Conservation (phyloP, 1,140 invertebrate species). For the Drosophila sulfurigaster region DNA sequence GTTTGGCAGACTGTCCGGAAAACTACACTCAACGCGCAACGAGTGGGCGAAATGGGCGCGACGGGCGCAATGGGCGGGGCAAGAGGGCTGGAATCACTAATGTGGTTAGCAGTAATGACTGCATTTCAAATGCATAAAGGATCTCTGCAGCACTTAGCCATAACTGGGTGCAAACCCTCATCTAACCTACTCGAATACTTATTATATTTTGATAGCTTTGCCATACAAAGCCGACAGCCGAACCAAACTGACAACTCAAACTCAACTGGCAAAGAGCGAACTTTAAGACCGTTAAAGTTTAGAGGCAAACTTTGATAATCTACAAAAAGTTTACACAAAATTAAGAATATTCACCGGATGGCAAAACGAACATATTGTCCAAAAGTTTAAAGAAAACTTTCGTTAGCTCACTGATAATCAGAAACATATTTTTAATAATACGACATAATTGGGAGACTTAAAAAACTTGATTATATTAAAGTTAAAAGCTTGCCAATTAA, state of each 20-base stretch:
- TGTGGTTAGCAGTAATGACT: constrained; percentile 52
- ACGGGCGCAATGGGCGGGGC: background rate
- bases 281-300: constrained; percentile 4
- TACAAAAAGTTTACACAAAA: background rate
- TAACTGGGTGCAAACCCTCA: constrained; percentile 17
- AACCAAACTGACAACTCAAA: constrained; percentile 1
- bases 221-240: background rate
- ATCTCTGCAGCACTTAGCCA: constrained; percentile 41
- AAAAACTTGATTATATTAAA: too few species aligned
- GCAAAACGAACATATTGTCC: background rate
- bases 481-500: too few species aligned
- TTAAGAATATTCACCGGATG: background rate
- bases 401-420: too few species aligned
- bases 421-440: too few species aligned
- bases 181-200: constrained; percentile 8
- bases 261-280: background rate
- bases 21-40: constrained; percentile 6
- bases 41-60: background rate
- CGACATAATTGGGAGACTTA: too few species aligned
- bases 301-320: background rate
- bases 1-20: constrained; percentile 20
- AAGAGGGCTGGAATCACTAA: constrained; percentile 28
- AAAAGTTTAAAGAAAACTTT: background rate
- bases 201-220: constrained; percentile 25
- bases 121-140: constrained; percentile 47